Evolutionary conservation across 64 coral and sea anemone genomes (phyloP).

Genomic region (Trachythela sp.): DNA sequence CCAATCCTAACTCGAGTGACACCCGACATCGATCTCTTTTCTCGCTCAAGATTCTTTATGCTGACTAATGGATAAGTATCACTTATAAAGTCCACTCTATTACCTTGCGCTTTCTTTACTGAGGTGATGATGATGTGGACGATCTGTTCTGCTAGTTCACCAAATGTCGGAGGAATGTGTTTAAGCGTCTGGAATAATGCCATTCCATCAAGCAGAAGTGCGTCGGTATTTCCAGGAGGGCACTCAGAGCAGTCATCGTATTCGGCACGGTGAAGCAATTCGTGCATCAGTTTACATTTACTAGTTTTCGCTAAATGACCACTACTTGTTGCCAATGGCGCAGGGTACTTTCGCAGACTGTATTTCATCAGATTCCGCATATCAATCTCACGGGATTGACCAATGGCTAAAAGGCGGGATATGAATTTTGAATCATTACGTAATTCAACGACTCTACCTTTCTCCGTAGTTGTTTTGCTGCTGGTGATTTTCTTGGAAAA

Average conservation of each 20-base stretch:
- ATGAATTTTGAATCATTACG: conserved; percentile 25
- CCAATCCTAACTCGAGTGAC: not conserved
- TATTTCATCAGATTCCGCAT: conserved; percentile 11
- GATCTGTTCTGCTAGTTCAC: not conserved
- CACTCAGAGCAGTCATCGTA: not conserved
- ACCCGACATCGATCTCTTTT: not conserved
- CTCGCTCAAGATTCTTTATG: not conserved
- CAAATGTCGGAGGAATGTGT: not conserved
- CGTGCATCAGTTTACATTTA: conserved; percentile 21
- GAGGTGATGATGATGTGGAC: too few species aligned
- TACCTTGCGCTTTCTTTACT: too few species aligned
- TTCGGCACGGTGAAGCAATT: not conserved
- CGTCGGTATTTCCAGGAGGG: not conserved
- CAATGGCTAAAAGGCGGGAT: conserved; percentile 1
- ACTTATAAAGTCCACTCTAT: conserved; percentile 10
- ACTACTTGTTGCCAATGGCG: not conserved
- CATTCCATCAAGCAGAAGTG: conserved; percentile 16
- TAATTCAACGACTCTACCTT: conserved; percentile 2
- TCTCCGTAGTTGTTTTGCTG: not conserved
- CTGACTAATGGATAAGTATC: conserved; percentile 14
- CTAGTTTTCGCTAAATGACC: not conserved
- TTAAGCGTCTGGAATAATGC: conserved; percentile 10
- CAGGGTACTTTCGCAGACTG: not conserved
- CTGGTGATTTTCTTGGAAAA: not conserved
- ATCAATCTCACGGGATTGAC: conserved; percentile 8